These are phyloP conservation scores for Arnoldichthys spilopterus DNA, from an alignment of 2,797 vertebrate genomes.

Conservation along the genomic window DNA sequence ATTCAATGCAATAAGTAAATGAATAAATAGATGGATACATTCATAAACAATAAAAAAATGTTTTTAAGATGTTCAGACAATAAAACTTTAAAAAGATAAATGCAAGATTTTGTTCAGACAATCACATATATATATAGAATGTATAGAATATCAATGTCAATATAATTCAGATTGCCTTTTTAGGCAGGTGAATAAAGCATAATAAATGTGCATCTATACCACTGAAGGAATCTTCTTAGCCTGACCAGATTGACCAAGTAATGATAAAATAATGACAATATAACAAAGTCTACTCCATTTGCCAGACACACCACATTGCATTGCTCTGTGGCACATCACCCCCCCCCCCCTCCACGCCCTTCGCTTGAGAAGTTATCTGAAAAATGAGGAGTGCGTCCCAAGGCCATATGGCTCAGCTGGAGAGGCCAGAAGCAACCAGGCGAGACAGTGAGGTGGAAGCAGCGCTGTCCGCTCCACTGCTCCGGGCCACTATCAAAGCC, in stretches of 20 bases:
- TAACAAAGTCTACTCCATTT: constrained; percentile 26
- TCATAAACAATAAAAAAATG: too few species aligned
- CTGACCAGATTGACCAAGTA: constrained; percentile 13
- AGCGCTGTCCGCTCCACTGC: constrained; percentile 74
- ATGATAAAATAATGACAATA: constrained; percentile 36
- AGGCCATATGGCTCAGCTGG: constrained; percentile 78
- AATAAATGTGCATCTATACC: not conserved
- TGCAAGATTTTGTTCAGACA: too few species aligned
- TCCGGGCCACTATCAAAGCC: constrained; percentile 69
- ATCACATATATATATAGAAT: too few species aligned
- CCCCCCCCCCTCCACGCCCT: not conserved
- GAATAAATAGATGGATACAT: too few species aligned
- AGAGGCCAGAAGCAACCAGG: constrained; percentile 68
- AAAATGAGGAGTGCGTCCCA: constrained; percentile 77
- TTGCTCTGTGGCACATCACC: constrained; percentile 41
- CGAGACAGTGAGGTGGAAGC: constrained; percentile 76
- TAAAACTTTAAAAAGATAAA: too few species aligned
- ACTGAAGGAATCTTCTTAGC: constrained; percentile 28
- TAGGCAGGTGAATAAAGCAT: not conserved
- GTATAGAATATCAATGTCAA: too few species aligned
- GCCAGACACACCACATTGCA: constrained; percentile 24
- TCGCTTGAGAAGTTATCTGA: constrained; percentile 84
- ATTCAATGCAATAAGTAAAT: too few species aligned
- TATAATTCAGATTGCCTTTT: too few species aligned
- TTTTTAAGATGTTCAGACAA: too few species aligned